Evolutionary conservation across 2,113 vertebrate genomes (phyloP).

Genomic region (Phyllostomus hastatus): DNA sequence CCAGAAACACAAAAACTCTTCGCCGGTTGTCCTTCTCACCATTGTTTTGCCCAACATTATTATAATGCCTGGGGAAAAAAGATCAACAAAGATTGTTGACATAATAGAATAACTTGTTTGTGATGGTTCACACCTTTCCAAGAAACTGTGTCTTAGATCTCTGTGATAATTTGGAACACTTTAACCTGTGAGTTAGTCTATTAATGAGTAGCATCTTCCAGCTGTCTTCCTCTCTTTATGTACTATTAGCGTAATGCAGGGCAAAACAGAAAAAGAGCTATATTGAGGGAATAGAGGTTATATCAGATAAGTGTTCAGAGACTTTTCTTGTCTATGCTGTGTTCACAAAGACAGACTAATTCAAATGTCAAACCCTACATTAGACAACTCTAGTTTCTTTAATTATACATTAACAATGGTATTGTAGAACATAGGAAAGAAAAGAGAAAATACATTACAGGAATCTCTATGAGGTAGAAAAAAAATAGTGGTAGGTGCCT

Average conservation of each 20-base stretch:
- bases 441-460: background rate
- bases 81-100: background rate
- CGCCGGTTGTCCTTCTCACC: background rate
- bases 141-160: background rate
- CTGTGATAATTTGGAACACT: constrained; percentile 9
- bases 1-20: background rate
- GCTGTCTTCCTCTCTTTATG: background rate
- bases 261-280: constrained; percentile 12
- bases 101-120: constrained; percentile 17
- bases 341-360: background rate
- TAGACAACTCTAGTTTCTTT: background rate
- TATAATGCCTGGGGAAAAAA: background rate
- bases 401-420: background rate
- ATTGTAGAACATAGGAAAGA: background rate
- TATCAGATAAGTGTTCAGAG: background rate
- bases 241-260: background rate
- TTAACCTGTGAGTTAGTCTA: background rate
- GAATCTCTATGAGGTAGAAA: background rate
- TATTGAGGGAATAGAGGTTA: background rate
- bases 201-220: constrained; percentile 35
- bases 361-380: background rate
- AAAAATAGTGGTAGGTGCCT: background rate
- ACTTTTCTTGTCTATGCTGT: background rate
- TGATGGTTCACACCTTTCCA: constrained; percentile 20
- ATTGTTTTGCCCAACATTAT: background rate